A percentile compares a stretch with the other conserved stretches of the same genome.
phyloP scores from a whole-genome alignment of 2,113 vertebrate genomes.

The Tragelaphus buxtoni region DNA sequence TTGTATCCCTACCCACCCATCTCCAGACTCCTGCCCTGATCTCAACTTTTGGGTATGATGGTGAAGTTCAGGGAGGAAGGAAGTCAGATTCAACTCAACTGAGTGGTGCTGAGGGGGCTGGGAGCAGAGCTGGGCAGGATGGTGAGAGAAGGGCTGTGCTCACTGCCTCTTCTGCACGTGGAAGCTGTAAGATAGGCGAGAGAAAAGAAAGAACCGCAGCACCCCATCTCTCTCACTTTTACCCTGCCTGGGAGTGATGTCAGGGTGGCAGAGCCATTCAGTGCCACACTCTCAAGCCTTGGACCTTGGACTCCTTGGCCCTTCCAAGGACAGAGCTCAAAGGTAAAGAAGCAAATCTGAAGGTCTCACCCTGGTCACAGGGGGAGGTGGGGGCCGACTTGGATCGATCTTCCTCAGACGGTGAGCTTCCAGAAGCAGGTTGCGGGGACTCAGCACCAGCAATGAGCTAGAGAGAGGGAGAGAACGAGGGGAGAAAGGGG shows the following conservation, averaged over 20 bases:
- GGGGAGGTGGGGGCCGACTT: slow-evolving; percentile 94
- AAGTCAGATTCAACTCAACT: neutral
- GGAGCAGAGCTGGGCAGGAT: neutral
- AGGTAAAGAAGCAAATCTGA: neutral
- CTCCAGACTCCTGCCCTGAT: neutral
- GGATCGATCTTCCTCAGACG: slow-evolving; percentile 90
- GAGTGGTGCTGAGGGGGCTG: neutral
- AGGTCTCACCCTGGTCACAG: slow-evolving; percentile 91
- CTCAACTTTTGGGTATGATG: neutral
- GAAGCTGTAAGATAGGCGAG: neutral
- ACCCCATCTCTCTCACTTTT: neutral
- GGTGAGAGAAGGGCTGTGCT: neutral
- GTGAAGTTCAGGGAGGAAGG: neutral
- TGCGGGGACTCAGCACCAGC: slow-evolving; percentile 92
- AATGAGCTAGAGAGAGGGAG: slow-evolving; percentile 83
- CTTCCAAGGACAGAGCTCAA: neutral
- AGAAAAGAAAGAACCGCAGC: neutral
- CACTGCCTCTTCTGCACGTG: neutral
- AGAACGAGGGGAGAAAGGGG: neutral
- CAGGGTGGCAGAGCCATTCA: too few relatives aligned
- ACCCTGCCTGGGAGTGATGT: neutral
- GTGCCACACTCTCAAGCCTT: neutral
- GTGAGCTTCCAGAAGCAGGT: slow-evolving; percentile 86
- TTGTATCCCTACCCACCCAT: neutral
- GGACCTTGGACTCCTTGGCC: neutral